phyloP scores from a whole-genome alignment of 2,888 invertebrate species.

The Empis stercorea region DNA sequence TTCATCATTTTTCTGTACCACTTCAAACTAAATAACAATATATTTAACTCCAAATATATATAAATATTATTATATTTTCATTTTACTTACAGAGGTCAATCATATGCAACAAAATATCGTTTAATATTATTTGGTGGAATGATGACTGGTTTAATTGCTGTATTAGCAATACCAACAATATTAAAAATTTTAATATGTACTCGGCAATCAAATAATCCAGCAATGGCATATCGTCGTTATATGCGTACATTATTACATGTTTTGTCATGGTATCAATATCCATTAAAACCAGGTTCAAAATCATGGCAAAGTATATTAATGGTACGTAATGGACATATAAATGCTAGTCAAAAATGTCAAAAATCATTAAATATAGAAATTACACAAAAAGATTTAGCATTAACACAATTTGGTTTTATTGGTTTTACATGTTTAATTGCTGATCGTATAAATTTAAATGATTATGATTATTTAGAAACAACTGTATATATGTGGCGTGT shows the following conservation, averaged over 20 bases:
- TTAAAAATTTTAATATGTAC: constrained; percentile 52
- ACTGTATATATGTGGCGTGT: constrained; percentile 69
- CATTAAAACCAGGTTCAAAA: constrained; percentile 43
- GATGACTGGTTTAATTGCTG: constrained; percentile 53
- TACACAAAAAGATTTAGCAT: constrained; percentile 62
- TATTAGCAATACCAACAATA: constrained; percentile 57
- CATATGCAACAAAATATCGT: constrained; percentile 51
- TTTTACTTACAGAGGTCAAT: constrained; percentile 44
- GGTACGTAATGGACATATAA: constrained; percentile 49
- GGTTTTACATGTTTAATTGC: constrained; percentile 39
- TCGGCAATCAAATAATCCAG: constrained; percentile 45
- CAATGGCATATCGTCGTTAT: constrained; percentile 57
- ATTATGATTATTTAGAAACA: constrained; percentile 46
- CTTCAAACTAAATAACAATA: too few relatives aligned
- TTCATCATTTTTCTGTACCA: too few relatives aligned
- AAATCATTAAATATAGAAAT: constrained; percentile 40
- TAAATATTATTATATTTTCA: constrained; percentile 1
- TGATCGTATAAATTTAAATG: constrained; percentile 46
- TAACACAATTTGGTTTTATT: constrained; percentile 72
- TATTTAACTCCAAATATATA: too few relatives aligned
- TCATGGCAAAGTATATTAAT: constrained; percentile 49
- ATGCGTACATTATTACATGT: constrained; percentile 59
- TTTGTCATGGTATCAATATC: constrained; percentile 58
- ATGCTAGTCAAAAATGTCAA: constrained; percentile 40
- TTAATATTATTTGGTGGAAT: constrained; percentile 52